phyloP scores from a whole-genome alignment of 1,140 invertebrate genomes.

The Popillia japonica region DNA sequence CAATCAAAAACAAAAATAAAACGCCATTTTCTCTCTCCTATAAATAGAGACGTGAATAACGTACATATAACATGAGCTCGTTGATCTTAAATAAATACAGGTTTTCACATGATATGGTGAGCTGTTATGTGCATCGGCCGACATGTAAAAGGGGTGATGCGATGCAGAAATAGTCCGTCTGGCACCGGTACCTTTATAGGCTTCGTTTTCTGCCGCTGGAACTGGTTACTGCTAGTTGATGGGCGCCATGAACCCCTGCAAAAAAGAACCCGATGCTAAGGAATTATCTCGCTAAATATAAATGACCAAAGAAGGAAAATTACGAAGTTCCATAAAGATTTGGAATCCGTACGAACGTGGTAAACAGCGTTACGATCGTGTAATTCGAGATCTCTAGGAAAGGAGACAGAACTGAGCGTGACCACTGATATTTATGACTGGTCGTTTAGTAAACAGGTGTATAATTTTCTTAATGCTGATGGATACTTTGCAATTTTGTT shows the following conservation, averaged over 20 bases:
- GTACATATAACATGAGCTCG: background rate
- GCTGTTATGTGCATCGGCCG: background rate
- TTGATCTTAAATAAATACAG: slow-evolving; percentile 32
- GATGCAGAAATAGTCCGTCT: background rate
- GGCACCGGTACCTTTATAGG: slow-evolving; percentile 8
- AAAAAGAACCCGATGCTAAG: background rate
- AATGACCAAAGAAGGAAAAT: background rate
- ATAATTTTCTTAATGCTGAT: no score
- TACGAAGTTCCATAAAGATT: background rate
- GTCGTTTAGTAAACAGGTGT: no score
- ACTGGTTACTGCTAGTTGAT: background rate
- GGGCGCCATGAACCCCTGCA: background rate
- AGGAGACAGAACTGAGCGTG: no score
- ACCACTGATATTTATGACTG: no score
- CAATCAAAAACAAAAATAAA: background rate
- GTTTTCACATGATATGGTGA: background rate
- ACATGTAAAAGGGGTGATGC: background rate
- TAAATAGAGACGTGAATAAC: background rate
- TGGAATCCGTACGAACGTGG: background rate
- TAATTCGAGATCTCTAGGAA: background rate
- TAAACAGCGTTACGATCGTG: background rate
- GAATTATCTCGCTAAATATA: background rate
- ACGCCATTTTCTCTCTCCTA: background rate
- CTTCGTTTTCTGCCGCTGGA: slow-evolving; percentile 16
- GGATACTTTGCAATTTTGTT: no score